phyloP scores from a whole-genome alignment of 2,888 invertebrate genomes.

The Ephialtes manifestator region DNA sequence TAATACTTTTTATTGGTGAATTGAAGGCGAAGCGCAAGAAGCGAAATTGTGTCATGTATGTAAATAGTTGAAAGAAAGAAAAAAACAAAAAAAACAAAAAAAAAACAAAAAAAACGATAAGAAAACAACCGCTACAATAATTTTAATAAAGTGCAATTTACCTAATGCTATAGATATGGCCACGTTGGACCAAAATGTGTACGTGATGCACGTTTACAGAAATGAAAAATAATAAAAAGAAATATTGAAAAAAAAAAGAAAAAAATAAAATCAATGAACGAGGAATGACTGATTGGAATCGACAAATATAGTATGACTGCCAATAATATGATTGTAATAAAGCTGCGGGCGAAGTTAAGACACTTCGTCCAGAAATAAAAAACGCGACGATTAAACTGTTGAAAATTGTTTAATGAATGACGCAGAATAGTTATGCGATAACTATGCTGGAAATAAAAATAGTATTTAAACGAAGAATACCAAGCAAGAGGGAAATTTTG shows the following conservation, averaged over 20 bases:
- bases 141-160: constrained; percentile 80
- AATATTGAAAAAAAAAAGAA: constrained; percentile 33
- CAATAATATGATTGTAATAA: constrained; percentile 71
- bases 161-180: constrained; percentile 70
- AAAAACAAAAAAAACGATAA: constrained; percentile 70
- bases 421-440: constrained; percentile 19
- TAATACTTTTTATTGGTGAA: constrained; percentile 39
- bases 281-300: constrained; percentile 79
- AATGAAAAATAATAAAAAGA: constrained; percentile 26
- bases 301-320: constrained; percentile 79
- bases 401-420: constrained; percentile 53
- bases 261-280: constrained; percentile 24
- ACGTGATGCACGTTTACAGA: constrained; percentile 56
- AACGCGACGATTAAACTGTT: constrained; percentile 48
- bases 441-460: constrained; percentile 50
- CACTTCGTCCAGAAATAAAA: constrained; percentile 45
- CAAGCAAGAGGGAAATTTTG: constrained; percentile 71
- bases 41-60: constrained; percentile 68
- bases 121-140: constrained; percentile 62
- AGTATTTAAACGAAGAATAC: constrained; percentile 24
- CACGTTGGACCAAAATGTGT: constrained; percentile 72
- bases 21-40: constrained; percentile 60
- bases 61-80: constrained; percentile 68
- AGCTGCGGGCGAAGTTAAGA: constrained; percentile 36
- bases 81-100: constrained; percentile 69